Base-by-base conservation (phyloP, 92 coral and sea anemone species). In the Siderastrea siderea region DNA sequence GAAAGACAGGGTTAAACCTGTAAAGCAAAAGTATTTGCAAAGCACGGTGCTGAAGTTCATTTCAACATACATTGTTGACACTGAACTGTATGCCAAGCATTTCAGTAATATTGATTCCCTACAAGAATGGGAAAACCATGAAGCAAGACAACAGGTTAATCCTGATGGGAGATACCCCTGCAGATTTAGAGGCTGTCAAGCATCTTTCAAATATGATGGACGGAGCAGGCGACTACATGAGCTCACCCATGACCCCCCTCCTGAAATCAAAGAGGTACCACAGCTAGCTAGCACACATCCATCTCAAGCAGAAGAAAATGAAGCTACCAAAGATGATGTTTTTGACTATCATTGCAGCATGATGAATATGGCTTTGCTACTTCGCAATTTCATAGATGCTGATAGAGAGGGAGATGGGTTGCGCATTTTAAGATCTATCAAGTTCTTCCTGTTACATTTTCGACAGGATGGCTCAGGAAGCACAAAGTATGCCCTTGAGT, bases 391-490 rank as follows among this genome's bases (percentile, higher is more conserved):
- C 52, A 82, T 54, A 13, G 78, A 68, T 68, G 87, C 78, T 53
- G 51, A 16, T 48, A 38, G 62, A 75, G 66, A 75, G 66, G 80
- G 65, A 48, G 80, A 75, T 75, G 80, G 80, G 15, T 26, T 9
- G 47, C 58, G 65, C 50, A 19, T 77, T 57, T 16, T 77, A n/a
- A 77, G 64, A 77, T 77, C 68, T 53, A 57, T 77, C 52, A 77
- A 77, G 58, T 52, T 89, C 43, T 83, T 88, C 51, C 57, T 88
- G 47, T 47, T 88, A 19, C 88, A 82, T 55, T 82, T 74, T 60
- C 51, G 65, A 54, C 88, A 88, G 74, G 92, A 83, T 88, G 88
- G 83, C 52, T 50, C 81, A 43, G 92, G 88, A n/a, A 88, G 92
- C 78, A 58, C 44, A 52, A 88, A 88, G 47, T 88, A 88, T 82